Evolutionary conservation across 2,113 vertebrate genomes (phyloP).

Genomic region (Cathartes aura): DNA sequence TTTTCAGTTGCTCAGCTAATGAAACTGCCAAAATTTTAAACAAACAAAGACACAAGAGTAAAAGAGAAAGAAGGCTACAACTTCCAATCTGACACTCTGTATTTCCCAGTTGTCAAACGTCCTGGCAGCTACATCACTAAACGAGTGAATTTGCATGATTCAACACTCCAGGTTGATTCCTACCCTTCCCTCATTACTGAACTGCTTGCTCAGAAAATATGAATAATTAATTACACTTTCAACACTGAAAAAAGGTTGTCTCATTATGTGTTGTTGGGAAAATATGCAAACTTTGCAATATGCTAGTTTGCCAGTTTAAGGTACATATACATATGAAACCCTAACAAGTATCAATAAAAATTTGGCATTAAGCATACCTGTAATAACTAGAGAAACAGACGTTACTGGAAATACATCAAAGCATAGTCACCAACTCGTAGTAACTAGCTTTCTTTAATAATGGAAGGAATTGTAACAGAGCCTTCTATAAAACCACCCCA

Average conservation of each 20-base stretch:
- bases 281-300: slow-evolving; percentile 22
- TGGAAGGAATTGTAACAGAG: background rate
- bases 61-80: background rate
- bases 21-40: background rate
- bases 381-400: background rate
- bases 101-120: background rate
- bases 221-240: slow-evolving; percentile 17
- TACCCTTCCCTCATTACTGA: background rate
- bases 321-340: background rate
- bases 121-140: background rate
- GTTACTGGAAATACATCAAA: background rate
- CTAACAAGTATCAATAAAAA: background rate
- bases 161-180: background rate
- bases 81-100: background rate
- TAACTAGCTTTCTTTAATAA: background rate
- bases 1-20: slow-evolving; percentile 21
- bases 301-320: background rate
- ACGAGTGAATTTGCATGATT: background rate
- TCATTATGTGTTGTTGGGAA: background rate
- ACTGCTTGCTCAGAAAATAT: background rate
- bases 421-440: background rate
- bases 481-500: background rate
- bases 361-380: background rate
- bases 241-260: background rate
- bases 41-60: background rate